phyloP scores from a whole-genome alignment of 2,888 invertebrate genomes.

The Abscondita cerata region DNA sequence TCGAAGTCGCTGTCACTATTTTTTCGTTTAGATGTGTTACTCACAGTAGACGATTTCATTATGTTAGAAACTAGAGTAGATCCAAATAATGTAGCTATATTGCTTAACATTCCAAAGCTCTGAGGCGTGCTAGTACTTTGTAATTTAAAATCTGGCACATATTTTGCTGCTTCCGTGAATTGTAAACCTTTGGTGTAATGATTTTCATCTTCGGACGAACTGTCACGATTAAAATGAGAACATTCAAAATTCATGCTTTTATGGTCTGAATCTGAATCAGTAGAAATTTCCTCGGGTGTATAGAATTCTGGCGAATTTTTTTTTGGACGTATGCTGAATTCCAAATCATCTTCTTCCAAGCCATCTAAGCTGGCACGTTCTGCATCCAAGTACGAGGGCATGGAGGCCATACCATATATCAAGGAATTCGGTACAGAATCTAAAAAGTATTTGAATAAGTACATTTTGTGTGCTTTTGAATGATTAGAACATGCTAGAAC shows the following conservation, averaged over 20 bases:
- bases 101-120: slow-evolving; percentile 38
- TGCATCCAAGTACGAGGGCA: slow-evolving; percentile 57
- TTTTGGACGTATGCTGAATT: slow-evolving; percentile 42
- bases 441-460: no score
- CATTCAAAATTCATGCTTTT: slow-evolving; percentile 56
- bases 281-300: slow-evolving; percentile 49
- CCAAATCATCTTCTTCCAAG: slow-evolving; percentile 53
- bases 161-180: slow-evolving; percentile 46
- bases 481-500: no score
- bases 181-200: slow-evolving; percentile 49
- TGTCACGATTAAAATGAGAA: slow-evolving; percentile 56
- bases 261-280: slow-evolving; percentile 54
- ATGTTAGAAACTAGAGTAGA: slow-evolving; percentile 40
- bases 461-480: no score
- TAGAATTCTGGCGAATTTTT: slow-evolving; percentile 22
- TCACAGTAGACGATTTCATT: slow-evolving; percentile 28
- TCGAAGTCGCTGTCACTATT: slow-evolving; percentile 56
- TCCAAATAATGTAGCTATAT: slow-evolving; percentile 38
- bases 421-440: slow-evolving; percentile 55
- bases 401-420: slow-evolving; percentile 51
- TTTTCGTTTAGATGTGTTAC: slow-evolving; percentile 40
- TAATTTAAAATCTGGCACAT: slow-evolving; percentile 18
- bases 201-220: slow-evolving; percentile 54
- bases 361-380: slow-evolving; percentile 49
- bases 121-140: neutral